Conservation (phyloP, 2,113 vertebrate genomes). For the Talpa occidentalis region DNA sequence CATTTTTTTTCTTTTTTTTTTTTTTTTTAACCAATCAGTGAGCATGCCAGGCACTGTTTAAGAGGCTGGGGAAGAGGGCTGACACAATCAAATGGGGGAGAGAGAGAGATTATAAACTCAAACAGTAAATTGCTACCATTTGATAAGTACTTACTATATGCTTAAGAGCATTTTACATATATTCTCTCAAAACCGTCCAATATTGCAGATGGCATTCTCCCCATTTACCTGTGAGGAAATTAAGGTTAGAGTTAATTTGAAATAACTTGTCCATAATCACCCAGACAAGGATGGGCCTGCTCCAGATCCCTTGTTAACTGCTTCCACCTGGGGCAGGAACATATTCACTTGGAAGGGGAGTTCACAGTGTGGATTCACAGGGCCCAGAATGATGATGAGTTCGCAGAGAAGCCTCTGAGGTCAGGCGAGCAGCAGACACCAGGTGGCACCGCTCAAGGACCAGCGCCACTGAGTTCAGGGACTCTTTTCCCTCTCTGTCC, state of each 20-base stretch:
- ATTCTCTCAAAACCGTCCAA: neutral
- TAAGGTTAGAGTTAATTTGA: neutral
- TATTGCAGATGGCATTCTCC: neutral
- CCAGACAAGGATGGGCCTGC: neutral
- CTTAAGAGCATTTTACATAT: neutral
- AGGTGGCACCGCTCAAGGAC: neutral
- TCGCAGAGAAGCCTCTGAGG: neutral
- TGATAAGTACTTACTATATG: neutral
- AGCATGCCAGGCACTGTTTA: neutral
- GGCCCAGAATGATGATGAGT: neutral
- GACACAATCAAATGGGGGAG: neutral
- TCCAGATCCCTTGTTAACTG: neutral
- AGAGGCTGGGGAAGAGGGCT: neutral
- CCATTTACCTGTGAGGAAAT: neutral
- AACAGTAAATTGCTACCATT: neutral
- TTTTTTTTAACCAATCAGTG: neutral
- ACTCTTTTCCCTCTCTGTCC: neutral
- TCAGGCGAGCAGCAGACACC: neutral
- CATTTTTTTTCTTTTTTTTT: too few relatives aligned
- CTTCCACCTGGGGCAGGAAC: neutral
- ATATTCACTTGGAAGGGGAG: neutral
- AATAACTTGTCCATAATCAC: neutral
- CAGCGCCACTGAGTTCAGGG: accelerated
- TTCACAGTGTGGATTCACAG: neutral
- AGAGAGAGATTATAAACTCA: neutral